phyloP scores from a whole-genome alignment of 2,113 vertebrate species.

The Amblyornis subalaris region DNA sequence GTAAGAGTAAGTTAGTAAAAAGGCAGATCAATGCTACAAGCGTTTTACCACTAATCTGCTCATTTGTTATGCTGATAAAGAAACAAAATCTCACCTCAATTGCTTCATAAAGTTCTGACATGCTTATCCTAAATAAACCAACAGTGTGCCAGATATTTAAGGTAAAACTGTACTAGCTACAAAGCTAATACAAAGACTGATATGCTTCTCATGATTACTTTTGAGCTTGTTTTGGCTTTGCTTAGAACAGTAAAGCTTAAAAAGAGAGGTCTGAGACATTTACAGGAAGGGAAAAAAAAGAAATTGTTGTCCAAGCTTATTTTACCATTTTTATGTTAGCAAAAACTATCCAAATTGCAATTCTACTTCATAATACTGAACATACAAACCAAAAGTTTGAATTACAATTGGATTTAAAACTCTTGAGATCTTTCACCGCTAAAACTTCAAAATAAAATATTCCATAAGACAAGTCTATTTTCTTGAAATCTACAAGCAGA shows the following conservation, averaged over 20 bases:
- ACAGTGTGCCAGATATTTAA: not conserved
- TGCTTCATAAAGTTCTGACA: not conserved
- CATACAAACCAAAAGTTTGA: not conserved
- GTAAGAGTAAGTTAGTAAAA: not conserved
- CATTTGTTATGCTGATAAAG: not conserved
- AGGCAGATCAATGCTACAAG: not conserved
- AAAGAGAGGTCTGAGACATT: not conserved
- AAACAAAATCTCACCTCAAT: not conserved
- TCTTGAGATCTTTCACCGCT: not conserved
- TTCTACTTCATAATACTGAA: not conserved
- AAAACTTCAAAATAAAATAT: not conserved
- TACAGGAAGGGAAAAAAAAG: not conserved
- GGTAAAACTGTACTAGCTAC: slow-evolving; percentile 32
- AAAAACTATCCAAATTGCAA: not conserved
- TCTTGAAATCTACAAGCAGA: not conserved
- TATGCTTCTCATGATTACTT: not conserved
- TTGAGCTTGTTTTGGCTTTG: slow-evolving; percentile 29
- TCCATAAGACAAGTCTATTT: not conserved
- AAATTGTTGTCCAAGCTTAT: not conserved
- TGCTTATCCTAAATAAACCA: slow-evolving; percentile 6
- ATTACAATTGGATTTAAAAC: not conserved
- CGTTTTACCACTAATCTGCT: not conserved
- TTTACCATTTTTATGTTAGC: not conserved
- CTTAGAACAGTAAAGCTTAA: slow-evolving; percentile 3
- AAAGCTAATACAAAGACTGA: slow-evolving; percentile 2